Base-by-base conservation (phyloP, 2,113 vertebrate genomes). In the Sinocyclocheilus anophthalmus region DNA sequence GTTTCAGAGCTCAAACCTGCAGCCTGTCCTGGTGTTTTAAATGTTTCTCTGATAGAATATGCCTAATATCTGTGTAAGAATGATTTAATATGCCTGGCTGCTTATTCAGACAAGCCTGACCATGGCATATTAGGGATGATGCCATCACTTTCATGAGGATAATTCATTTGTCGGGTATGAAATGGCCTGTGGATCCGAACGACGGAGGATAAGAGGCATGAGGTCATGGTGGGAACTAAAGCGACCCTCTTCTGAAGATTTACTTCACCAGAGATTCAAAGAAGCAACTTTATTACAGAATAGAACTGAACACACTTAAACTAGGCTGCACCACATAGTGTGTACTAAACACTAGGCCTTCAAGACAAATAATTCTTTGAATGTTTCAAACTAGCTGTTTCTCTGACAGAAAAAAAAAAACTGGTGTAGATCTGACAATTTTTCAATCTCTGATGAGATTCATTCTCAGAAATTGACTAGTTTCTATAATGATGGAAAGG, bases 41-140 rank as follows among this genome's bases (percentile, higher is more conserved):
- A 84, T 82, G 45, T 48, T 12, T 48, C 45, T 48, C 45, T 48
- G 45, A 50, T 50, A 50, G 53, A 88, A 81, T 83, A 63, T 8
- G 20, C 24, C 61, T 84, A 87, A 90, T 85, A 86, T 76, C 80
- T 85, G 85, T 86, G 89, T 50, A 79, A 77, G 63, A 85, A 77
- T 87, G 73, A 90, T 89, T 88, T 89, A n/a, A 65, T 73, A 86
- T 88, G 87, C 84, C 84, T 87, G 83, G 33, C 76, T 73, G 85
- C 84, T 84, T 86, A 90, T 84, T 88, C 85, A 88, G 88, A 87
- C 83, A 88, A 86, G 77, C 85, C 81, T 87, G 84, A 89, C 89
- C 84, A 84, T 24, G 57, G 76, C 84, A 75, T 83, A 88, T 88
- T 89, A 90, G 42, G 67, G 63, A 84, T 73, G 84, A 85, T 86